Base-by-base conservation (phyloP, 1,140 invertebrate genomes). In the Dysdera silvatica region DNA sequence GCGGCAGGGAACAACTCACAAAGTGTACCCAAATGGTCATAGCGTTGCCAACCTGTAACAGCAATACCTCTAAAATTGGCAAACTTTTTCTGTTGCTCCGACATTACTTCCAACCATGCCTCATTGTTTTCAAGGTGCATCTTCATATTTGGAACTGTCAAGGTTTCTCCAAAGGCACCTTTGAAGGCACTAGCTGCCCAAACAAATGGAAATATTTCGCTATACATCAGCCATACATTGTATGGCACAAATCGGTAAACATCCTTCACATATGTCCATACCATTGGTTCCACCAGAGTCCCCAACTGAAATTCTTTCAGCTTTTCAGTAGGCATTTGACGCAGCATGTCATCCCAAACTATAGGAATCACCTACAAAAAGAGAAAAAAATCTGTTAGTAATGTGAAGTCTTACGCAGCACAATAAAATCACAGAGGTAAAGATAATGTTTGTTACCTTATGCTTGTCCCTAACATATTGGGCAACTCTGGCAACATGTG, bases 321-420 rank as follows among this genome's bases (percentile, higher is more conserved):
- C 28, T 73, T 70, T 5, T 73, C 68, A 20, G 71, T 60, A 4
- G 74, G 62, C 48, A 91, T 83, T 35, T 84, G 80, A 26, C 90
- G 78, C 33, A 96, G 72, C 89, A 97, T 95, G 74, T 98, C 95
- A 72, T 97, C 92, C 95, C 95, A 97, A 68, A 97, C 87, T 8
- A 98, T 83, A 10, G 79, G 76, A n/a, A 70, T 76, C 2, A 80
- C 61, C 61, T 63, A 26, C 2, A 54, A 23, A 5, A 28, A n/a
- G n/a, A n/a, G n/a, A n/a, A n/a, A n/a, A 49, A 28, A 10, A 4
- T n/a, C 5, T 24, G 23, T 3, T 45, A 7, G 14, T 45, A 12
- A 45, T 10, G 18, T 12, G 23, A 45, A 7, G 14, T 45, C 7
- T 20, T 14, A 49, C 2, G 1, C 18, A 45, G 18, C 10, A 45